Percentiles rank a stretch among this genome's conserved stretches.
phyloP scores from a whole-genome alignment of 1,140 invertebrate genomes.

The Marisa cornuarietis region DNA sequence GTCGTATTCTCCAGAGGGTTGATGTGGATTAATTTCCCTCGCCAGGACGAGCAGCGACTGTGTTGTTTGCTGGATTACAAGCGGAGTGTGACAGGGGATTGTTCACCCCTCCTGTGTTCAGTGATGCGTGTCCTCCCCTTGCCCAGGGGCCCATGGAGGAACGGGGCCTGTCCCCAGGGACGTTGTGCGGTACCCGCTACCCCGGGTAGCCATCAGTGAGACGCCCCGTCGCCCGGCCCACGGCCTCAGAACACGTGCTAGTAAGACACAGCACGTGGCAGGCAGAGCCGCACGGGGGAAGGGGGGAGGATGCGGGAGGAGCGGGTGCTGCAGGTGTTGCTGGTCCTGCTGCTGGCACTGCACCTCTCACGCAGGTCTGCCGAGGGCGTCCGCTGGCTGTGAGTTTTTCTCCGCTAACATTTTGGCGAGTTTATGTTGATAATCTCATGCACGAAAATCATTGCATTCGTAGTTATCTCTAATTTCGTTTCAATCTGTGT shows the following conservation, averaged over 20 bases:
- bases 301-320: conserved; percentile 12
- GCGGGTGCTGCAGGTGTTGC: conserved; percentile 11
- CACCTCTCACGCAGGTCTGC: conserved; percentile 14
- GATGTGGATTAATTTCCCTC: background rate
- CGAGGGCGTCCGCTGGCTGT: conserved; percentile 21
- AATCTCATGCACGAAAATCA: background rate
- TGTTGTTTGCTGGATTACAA: background rate
- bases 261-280: background rate
- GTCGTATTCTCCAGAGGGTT: background rate
- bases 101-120: background rate
- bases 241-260: background rate
- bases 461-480: background rate
- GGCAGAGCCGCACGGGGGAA: background rate
- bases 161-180: conserved; percentile 1
- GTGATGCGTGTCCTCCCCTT: background rate
- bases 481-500: background rate
- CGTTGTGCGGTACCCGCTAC: background rate
- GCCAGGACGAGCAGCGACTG: background rate
- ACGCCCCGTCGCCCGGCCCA: background rate
- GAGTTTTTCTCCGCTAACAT: background rate
- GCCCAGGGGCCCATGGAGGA: background rate
- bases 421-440: background rate
- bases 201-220: background rate
- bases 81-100: too few relatives aligned
- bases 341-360: conserved; percentile 9